Evolutionary conservation across 2,113 vertebrate species (phyloP), one percentile per base, ranked within the genome.

Genomic region (Carassius carassius): DNA sequence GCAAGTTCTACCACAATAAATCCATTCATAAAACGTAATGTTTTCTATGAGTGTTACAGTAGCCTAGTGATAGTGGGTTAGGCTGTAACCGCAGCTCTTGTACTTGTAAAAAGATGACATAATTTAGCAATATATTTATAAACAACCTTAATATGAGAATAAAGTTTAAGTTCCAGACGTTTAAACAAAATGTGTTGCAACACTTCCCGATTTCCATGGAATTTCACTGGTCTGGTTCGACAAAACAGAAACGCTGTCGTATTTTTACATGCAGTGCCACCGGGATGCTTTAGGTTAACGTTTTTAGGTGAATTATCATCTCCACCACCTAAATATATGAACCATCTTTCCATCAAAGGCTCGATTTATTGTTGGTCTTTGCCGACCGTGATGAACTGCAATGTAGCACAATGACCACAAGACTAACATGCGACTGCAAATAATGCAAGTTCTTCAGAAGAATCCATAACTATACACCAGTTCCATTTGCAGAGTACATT

Each of bases 341-440:
- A 32, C 14, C 29, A 35, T 35, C 51, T 56, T 60, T 35, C 10
- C 44, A 16, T 25, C 21, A 37, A 51, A 19, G 17, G 9, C 75
- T 35, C 8, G 16, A 78, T 37, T 23, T 35, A 58, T 14, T 23
- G 17, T 23, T 16, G 13, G n/a, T 49, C n/a, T 5, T 74, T 74
- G 72, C 72, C n/a, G n/a, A 44, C 41, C n/a, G 41, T 13, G 32
- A 60, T 78, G 25, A 78, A 78, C 32, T 78, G 21, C 32, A 78
- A n/a, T n/a, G 51, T 12, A 35, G n/a, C 14, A 19, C 29, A 78
- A 58, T 25, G 11, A 60, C 29, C 54, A 41, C 76, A 58, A 37
- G n/a, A 35, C 25, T 9, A 13, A 37, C 72, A 16, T 1, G 41
- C n/a, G 10, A 78, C 21, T 35, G 21, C 21, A 78, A 62, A 60